phyloP scores from a whole-genome alignment of 1,140 invertebrate genomes.

The Atta colombica region DNA sequence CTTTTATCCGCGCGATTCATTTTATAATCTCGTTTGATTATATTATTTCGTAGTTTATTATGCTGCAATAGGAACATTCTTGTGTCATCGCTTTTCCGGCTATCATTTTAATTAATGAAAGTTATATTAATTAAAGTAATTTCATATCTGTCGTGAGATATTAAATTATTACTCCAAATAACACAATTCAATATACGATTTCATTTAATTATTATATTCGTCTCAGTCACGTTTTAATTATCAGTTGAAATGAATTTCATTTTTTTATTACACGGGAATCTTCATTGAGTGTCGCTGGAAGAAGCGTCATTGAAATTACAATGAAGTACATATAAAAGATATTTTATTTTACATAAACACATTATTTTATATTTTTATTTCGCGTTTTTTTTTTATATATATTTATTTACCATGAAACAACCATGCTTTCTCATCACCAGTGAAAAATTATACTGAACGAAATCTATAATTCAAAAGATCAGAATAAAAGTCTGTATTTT shows the following conservation, averaged over 20 bases:
- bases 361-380: not conserved
- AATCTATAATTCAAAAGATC: not conserved
- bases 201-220: slow-evolving; percentile 16
- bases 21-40: slow-evolving; percentile 22
- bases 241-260: not conserved
- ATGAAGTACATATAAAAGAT: not conserved
- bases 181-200: slow-evolving; percentile 20
- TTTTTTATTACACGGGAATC: not conserved
- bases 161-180: slow-evolving; percentile 34
- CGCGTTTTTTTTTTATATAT: not conserved
- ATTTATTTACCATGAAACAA: not conserved
- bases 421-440: not conserved
- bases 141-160: slow-evolving; percentile 1
- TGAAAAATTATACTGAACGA: slow-evolving; percentile 1
- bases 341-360: not conserved
- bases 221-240: slow-evolving; percentile 4
- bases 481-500: slow-evolving; percentile 9
- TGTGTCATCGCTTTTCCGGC: not conserved
- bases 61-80: not conserved
- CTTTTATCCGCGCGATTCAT: slow-evolving; percentile 19
- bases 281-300: not conserved
- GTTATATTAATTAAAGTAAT: slow-evolving; percentile 43
- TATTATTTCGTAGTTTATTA: slow-evolving; percentile 52
- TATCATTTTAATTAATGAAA: slow-evolving; percentile 43
- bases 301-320: not conserved